Evolutionary conservation across 2,888 invertebrate species (phyloP).

Genomic region (Schrankia costaestrigalis): DNA sequence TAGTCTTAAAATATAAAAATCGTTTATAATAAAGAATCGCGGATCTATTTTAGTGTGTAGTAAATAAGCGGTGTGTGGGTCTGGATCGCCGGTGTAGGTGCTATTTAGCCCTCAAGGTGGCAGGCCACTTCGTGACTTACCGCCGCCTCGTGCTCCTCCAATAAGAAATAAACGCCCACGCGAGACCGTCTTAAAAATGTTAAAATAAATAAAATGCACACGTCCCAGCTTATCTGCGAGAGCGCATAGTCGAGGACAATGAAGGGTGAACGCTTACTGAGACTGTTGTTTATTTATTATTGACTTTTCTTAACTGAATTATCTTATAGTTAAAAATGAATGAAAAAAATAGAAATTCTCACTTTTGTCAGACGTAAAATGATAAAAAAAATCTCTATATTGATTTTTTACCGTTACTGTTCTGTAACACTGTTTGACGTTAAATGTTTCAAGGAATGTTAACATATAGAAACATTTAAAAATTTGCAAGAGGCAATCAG

Average conservation of each 20-base stretch:
- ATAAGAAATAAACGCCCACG: constrained; percentile 52
- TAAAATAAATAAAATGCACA: constrained; percentile 80
- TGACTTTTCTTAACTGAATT: too few species aligned
- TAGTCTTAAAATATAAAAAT: constrained; percentile 7
- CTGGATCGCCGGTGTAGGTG: constrained; percentile 55
- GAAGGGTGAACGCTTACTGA: constrained; percentile 52
- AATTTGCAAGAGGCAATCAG: too few species aligned
- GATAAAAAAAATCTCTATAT: too few species aligned
- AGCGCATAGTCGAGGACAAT: constrained; percentile 61
- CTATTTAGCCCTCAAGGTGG: constrained; percentile 78
- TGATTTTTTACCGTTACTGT: too few species aligned
- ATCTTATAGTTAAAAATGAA: too few species aligned
- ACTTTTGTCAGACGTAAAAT: too few species aligned
- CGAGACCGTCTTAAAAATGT: constrained; percentile 71
- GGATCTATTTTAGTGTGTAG: constrained; percentile 43
- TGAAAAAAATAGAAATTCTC: too few species aligned
- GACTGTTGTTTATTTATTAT: too few species aligned
- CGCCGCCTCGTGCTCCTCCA: constrained; percentile 59
- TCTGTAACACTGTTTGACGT: too few species aligned
- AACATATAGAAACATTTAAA: too few species aligned
- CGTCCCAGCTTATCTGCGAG: constrained; percentile 71
- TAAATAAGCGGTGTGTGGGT: constrained; percentile 46
- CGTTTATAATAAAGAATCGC: constrained; percentile 7
- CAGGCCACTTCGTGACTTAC: constrained; percentile 76
- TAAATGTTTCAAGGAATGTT: too few species aligned